These are phyloP conservation scores for Zootermopsis nevadensis DNA, from an alignment of 2,888 invertebrate species.

Conservation along the genomic window DNA sequence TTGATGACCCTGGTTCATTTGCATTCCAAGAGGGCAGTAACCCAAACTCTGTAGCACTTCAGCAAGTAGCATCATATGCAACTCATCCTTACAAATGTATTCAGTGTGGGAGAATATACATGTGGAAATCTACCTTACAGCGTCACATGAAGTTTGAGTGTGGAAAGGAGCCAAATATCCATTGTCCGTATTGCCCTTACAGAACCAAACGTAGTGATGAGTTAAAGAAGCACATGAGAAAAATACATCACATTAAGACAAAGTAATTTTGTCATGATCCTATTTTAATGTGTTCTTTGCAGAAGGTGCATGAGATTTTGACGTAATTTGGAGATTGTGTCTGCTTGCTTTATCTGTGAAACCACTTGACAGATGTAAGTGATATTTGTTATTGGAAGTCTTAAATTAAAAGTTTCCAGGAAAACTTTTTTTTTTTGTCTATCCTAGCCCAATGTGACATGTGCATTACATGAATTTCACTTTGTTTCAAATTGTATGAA, in stretches of 20 bases:
- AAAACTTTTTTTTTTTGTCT: too few relatives aligned
- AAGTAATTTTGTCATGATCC: not conserved
- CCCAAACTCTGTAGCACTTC: not conserved
- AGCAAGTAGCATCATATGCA: not conserved
- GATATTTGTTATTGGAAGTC: too few relatives aligned
- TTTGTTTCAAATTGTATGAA: too few relatives aligned
- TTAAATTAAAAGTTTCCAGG: too few relatives aligned
- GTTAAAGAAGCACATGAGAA: slow-evolving; percentile 21
- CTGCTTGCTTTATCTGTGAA: too few relatives aligned
- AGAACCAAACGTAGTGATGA: slow-evolving; percentile 14
- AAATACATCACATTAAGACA: not conserved
- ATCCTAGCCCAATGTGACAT: too few relatives aligned
- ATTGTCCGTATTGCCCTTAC: slow-evolving; percentile 48
- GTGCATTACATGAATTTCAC: too few relatives aligned
- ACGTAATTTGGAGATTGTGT: too few relatives aligned
- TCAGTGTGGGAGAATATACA: slow-evolving; percentile 10
- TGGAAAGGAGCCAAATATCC: slow-evolving; percentile 54
- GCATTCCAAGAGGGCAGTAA: not conserved
- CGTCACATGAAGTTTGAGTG: slow-evolving; percentile 54
- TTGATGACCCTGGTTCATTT: not conserved
- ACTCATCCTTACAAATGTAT: not conserved
- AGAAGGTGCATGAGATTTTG: too few relatives aligned
- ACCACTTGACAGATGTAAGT: too few relatives aligned
- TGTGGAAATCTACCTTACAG: slow-evolving; percentile 30
- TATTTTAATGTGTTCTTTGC: too few relatives aligned